Conservation (phyloP, 2,113 vertebrate genomes). For the Pogonocichla stellata region DNA sequence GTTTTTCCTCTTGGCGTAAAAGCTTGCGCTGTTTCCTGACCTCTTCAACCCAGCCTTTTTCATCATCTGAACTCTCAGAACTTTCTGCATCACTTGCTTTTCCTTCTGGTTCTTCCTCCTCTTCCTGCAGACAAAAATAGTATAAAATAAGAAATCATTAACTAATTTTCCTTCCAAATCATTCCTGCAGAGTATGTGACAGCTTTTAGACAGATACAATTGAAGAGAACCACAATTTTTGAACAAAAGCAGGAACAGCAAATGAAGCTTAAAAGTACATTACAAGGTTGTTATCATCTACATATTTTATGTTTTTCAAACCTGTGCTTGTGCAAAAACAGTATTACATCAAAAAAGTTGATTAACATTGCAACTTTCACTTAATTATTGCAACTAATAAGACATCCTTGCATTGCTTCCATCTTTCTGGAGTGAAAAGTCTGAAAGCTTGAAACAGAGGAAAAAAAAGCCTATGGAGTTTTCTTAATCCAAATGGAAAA, state of each 20-base stretch:
- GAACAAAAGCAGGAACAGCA: neutral
- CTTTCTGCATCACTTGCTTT: constrained; percentile 92
- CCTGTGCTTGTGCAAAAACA: neutral
- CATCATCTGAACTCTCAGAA: constrained; percentile 92
- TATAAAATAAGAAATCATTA: neutral
- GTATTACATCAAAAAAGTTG: neutral
- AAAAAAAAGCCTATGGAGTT: neutral
- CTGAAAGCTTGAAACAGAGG: neutral
- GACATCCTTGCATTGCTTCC: neutral
- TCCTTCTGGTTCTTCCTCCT: constrained; percentile 91
- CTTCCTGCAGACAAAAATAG: constrained; percentile 78
- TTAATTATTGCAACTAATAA: neutral
- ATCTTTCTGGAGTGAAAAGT: neutral
- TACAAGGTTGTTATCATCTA: neutral
- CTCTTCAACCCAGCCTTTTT: constrained; percentile 96
- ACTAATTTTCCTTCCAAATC: neutral
- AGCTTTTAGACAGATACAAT: neutral
- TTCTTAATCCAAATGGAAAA: neutral
- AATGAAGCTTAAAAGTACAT: neutral
- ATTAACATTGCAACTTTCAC: neutral
- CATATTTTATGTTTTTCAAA: neutral
- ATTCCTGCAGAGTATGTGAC: neutral
- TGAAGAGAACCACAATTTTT: neutral
- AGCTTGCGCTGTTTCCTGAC: constrained; percentile 92
- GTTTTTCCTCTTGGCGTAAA: constrained; percentile 83